Evolutionary conservation across 1,140 invertebrate genomes (phyloP), one percentile per base, ranked within the genome.

Genomic region (Neodiprion virginianus): DNA sequence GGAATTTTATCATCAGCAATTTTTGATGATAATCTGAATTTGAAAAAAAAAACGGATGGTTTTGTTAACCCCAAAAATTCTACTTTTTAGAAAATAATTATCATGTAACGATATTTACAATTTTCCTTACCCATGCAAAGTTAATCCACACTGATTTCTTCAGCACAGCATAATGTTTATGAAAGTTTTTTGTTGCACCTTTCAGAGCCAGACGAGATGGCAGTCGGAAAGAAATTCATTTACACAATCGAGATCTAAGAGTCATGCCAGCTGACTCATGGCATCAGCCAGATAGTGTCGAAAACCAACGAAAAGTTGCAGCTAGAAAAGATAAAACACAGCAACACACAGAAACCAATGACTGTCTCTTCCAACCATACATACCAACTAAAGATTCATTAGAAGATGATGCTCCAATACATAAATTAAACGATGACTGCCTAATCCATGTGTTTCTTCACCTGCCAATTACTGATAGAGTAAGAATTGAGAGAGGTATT

Each of bases 201-300:
- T 78, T 17, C 61, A 88, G 86, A 79, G 87, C 86, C 1, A 75
- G 79, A 76, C 66, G 73, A 69, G 83, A 82, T 71, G 84, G 85
- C 1, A 70, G 73, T 17, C 75, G 50, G 72, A 82, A 80, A 73
- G 71, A 77, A 74, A 83, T 87, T 70, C 75, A 81, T 53, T 77
- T 88, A 23, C 86, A 88, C 69, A 85, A 84, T 71, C 79, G 85
- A 78, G 78, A 84, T 50, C 77, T 88, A 21, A 80, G 81, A 77
- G 83, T 88, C 0, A 75, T 81, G 10, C 76, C 84, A 69, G 87
- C 87, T 10, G 85, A 88, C 75, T 83, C 86, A 40, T 88, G 87
- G 87, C 85, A 88, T 78, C 87, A 88, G 74, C 87, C 87, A 11
- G 86, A 87, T 48, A 86, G 77, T 66, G 76, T 84, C 66, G 83